phyloP scores from a whole-genome alignment of 2,113 vertebrate species.

The Melanocharis versteri region DNA sequence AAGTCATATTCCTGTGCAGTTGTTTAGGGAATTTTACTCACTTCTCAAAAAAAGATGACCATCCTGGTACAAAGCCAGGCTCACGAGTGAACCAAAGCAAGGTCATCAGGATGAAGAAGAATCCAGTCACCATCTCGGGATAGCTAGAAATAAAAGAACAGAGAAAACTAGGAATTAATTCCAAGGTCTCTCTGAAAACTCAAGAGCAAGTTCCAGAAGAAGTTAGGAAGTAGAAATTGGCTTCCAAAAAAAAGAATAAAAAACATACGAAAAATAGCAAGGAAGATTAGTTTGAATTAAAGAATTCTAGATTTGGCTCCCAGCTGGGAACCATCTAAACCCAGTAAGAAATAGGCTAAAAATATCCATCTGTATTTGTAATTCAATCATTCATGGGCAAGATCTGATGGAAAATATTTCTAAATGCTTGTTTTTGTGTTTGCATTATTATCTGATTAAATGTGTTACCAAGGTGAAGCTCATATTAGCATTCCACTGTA shows the following conservation, averaged over 20 bases:
- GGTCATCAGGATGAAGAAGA: slow-evolving; percentile 97
- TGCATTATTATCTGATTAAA: not conserved
- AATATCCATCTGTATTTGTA: not conserved
- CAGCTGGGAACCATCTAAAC: not conserved
- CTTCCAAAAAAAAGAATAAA: not conserved
- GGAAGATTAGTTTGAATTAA: not conserved
- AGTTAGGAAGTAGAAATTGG: not conserved
- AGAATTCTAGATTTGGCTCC: not conserved
- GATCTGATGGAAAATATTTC: not conserved
- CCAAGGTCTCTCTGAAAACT: not conserved
- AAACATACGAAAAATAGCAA: not conserved
- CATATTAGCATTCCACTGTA: not conserved
- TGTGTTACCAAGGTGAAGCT: not conserved
- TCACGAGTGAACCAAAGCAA: slow-evolving; percentile 97
- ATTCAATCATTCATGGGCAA: not conserved
- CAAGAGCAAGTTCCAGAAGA: not conserved
- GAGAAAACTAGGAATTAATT: not conserved
- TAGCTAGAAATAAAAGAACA: slow-evolving; percentile 74
- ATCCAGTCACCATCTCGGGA: slow-evolving; percentile 92
- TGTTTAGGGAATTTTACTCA: slow-evolving; percentile 47
- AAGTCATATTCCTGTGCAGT: not conserved
- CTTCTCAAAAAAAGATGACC: slow-evolving; percentile 97
- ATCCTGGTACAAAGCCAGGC: slow-evolving; percentile 95
- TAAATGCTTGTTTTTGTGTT: not conserved
- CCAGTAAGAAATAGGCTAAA: not conserved